These are phyloP conservation scores for Cordilura impudica DNA, from an alignment of 2,888 invertebrate genomes.

Conservation along the genomic window DNA sequence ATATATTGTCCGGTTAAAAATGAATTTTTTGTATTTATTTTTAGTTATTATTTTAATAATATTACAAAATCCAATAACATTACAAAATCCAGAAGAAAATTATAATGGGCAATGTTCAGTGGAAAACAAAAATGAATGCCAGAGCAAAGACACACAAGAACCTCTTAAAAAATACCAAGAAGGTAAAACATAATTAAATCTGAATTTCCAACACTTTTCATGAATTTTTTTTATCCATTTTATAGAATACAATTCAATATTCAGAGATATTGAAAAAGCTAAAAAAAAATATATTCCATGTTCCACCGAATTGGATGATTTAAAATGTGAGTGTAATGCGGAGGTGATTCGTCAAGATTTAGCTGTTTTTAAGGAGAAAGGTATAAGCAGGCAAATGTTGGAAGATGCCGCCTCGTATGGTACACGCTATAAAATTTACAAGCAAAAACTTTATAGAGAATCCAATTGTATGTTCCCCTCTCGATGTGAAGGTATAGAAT, in stretches of 20 bases:
- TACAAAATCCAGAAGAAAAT: background rate
- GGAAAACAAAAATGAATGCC: constrained; percentile 27
- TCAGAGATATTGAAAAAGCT: constrained; percentile 79
- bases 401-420: constrained; percentile 81
- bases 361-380: constrained; percentile 81
- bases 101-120: constrained; percentile 16
- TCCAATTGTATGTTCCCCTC: constrained; percentile 94
- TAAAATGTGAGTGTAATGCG: constrained; percentile 83
- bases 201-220: background rate
- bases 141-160: too few species aligned
- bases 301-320: constrained; percentile 71
- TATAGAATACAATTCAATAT: constrained; percentile 65
- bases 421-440: constrained; percentile 89
- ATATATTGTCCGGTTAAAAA: background rate
- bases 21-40: constrained; percentile 24
- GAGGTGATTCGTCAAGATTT: constrained; percentile 85
- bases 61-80: background rate
- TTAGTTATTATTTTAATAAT: constrained; percentile 14
- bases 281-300: constrained; percentile 80
- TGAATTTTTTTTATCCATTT: background rate
- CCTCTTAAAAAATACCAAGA: background rate
- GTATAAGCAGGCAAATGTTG: constrained; percentile 85
- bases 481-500: constrained; percentile 93
- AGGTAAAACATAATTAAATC: background rate
- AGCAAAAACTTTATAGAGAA: constrained; percentile 88